A percentile compares a stretch with the other conserved stretches of the same genome.
Conservation (phyloP, 2,797 vertebrate species). For the Pipistrellus kuhlii region DNA sequence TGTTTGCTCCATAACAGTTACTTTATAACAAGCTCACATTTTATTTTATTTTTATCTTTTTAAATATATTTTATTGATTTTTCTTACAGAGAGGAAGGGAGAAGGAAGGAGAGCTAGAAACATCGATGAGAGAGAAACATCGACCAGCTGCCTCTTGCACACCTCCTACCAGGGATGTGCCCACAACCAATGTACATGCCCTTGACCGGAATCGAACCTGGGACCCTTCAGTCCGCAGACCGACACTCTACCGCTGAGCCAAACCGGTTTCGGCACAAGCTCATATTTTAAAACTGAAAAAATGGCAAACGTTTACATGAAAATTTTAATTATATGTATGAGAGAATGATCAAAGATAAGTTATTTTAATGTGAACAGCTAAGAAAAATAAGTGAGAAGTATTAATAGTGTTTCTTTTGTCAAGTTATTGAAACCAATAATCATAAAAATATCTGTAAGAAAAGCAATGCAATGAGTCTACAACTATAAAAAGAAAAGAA, state of each 20-base stretch:
- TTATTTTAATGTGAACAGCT: conserved; percentile 66
- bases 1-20: background rate
- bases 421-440: conserved; percentile 55
- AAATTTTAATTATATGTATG: conserved; percentile 50
- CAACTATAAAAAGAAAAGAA: background rate
- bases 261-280: background rate
- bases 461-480: background rate
- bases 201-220: too few species aligned
- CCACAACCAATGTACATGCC: too few species aligned
- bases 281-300: conserved; percentile 32
- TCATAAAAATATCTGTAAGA: conserved; percentile 33
- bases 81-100: too few species aligned
- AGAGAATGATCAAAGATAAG: conserved; percentile 57
- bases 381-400: conserved; percentile 72
- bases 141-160: too few species aligned
- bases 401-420: conserved; percentile 68
- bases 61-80: too few species aligned
- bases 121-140: too few species aligned
- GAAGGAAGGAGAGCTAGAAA: too few species aligned
- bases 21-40: conserved; percentile 32
- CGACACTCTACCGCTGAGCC: too few species aligned
- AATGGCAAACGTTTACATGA: conserved; percentile 20
- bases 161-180: too few species aligned
- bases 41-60: background rate
- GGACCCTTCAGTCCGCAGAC: too few species aligned